Conservation (phyloP, 2,888 invertebrate genomes). For the Athalia rosae region DNA sequence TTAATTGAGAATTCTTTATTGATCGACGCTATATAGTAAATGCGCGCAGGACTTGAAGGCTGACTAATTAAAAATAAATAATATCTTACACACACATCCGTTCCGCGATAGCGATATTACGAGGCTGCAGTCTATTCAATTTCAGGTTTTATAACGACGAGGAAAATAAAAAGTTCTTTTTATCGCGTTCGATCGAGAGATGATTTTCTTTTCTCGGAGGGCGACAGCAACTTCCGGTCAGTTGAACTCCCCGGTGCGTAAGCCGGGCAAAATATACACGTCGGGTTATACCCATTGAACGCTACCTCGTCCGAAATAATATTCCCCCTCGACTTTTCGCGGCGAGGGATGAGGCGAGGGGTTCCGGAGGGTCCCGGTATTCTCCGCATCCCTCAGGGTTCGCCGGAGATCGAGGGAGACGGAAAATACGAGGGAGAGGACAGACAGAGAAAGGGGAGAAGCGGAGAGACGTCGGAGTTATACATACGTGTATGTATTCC, state of each 20-base stretch:
- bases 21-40: background rate
- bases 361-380: too few relatives aligned
- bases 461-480: slow-evolving; percentile 39
- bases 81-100: background rate
- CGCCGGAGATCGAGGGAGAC: background rate
- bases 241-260: too few relatives aligned
- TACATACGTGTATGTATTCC: slow-evolving; percentile 29
- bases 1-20: slow-evolving; percentile 19
- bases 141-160: too few relatives aligned
- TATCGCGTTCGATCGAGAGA: too few relatives aligned
- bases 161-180: too few relatives aligned
- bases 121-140: too few relatives aligned
- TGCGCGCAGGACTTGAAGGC: background rate
- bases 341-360: too few relatives aligned
- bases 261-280: background rate
- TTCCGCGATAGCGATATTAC: background rate
- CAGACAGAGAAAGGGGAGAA: slow-evolving; percentile 15
- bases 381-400: background rate
- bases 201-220: too few relatives aligned
- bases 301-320: too few relatives aligned
- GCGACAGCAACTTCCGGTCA: too few relatives aligned
- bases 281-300: background rate
- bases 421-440: background rate
- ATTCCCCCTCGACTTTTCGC: too few relatives aligned
- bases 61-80: slow-evolving; percentile 2